Percentiles rank a stretch among this genome's conserved stretches.
These are phyloP conservation scores for Lycocorax pyrrhopterus DNA, from an alignment of 2,113 vertebrate species.

Conservation along the genomic window DNA sequence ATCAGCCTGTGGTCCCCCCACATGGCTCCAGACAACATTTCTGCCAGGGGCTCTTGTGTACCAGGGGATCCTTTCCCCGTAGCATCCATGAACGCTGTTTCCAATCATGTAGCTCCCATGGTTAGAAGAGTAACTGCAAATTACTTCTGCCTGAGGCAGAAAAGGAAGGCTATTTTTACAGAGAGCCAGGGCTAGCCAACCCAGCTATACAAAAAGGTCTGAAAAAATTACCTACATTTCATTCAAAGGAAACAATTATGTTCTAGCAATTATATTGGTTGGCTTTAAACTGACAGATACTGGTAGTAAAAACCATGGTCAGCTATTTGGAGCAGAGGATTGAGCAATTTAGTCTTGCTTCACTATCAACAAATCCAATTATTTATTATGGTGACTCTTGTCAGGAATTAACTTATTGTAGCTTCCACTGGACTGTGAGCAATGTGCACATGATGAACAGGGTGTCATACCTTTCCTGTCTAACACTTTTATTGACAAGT, in stretches of 20 bases:
- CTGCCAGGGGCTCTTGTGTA: neutral
- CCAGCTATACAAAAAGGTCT: neutral
- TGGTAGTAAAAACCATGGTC: neutral
- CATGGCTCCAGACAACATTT: neutral
- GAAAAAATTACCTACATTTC: neutral
- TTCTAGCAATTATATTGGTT: neutral
- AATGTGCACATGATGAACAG: neutral
- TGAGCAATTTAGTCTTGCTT: slow-evolving; percentile 19
- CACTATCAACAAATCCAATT: slow-evolving; percentile 11
- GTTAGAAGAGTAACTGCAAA: neutral
- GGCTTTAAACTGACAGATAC: neutral
- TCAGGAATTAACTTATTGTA: neutral
- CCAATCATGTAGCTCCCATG: neutral
- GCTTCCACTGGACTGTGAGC: neutral
- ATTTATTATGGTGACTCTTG: neutral
- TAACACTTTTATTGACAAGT: neutral
- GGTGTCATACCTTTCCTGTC: neutral
- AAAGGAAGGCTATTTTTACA: neutral
- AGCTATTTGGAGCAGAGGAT: slow-evolving; percentile 9
- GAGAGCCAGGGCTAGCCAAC: neutral
- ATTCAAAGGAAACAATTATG: neutral
- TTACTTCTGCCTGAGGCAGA: neutral
- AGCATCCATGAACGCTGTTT: neutral
- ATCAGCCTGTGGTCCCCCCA: neutral
- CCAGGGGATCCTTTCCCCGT: neutral